A percentile compares a stretch with the other conserved stretches of the same genome.
Evolutionary conservation across 2,797 vertebrate genomes (phyloP).

Genomic region (Pseudopleuronectes americanus): DNA sequence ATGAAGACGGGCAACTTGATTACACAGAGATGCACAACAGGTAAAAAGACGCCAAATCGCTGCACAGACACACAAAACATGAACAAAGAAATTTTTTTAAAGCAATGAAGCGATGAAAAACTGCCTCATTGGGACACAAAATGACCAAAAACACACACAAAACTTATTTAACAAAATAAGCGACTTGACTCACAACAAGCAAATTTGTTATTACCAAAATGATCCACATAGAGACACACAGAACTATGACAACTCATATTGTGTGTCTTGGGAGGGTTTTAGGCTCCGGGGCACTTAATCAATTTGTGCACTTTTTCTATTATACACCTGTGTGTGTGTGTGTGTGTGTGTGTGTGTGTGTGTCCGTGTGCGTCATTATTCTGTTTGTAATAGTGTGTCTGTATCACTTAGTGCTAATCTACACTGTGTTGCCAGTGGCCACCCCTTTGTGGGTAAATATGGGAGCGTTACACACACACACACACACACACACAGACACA

Average conservation of each 20-base stretch:
- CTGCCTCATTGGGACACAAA: background rate
- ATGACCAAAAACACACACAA: too few relatives aligned
- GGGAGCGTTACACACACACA: constrained; percentile 68
- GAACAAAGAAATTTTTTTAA: too few relatives aligned
- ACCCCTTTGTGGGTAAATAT: constrained; percentile 71
- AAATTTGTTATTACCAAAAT: too few relatives aligned
- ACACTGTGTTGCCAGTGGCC: constrained; percentile 29
- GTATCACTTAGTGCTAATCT: background rate
- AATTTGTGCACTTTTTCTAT: too few relatives aligned
- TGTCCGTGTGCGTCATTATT: constrained; percentile 1
- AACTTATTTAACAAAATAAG: too few relatives aligned
- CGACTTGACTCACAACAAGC: background rate
- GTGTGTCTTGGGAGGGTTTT: too few relatives aligned
- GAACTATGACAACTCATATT: too few relatives aligned
- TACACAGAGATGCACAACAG: background rate
- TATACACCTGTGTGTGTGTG: background rate
- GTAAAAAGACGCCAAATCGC: background rate
- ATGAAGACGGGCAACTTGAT: background rate
- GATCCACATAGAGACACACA: too few relatives aligned
- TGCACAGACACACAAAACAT: background rate
- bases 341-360: background rate
- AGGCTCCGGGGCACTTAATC: too few relatives aligned
- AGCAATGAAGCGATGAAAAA: background rate
- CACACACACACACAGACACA: constrained; percentile 21
- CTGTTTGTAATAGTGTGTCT: constrained; percentile 19